Conservation (phyloP, 2,888 invertebrate species). For the Lymantria dispar region DNA sequence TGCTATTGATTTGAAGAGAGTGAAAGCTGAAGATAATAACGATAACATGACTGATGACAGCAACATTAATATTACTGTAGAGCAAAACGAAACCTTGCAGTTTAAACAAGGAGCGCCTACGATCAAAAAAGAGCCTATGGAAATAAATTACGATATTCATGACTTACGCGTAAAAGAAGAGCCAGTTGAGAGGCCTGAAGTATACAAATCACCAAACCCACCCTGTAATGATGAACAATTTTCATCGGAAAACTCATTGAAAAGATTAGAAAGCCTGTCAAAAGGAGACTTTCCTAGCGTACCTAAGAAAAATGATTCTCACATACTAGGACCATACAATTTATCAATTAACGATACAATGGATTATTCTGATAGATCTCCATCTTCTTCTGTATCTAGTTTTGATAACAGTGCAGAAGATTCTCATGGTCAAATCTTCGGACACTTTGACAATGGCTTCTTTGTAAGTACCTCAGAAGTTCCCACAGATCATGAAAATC, state of each 20-base stretch:
- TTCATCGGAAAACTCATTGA: conserved; percentile 86
- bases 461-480: conserved; percentile 90
- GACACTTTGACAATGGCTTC: conserved; percentile 88
- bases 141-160: conserved; percentile 48
- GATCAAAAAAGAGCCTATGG: conserved; percentile 56
- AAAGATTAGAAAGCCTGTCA: conserved; percentile 90
- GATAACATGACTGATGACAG: conserved; percentile 17
- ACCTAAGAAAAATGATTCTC: conserved; percentile 54
- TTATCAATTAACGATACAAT: conserved; percentile 62
- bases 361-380: conserved; percentile 77
- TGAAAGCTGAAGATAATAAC: conserved; percentile 55
- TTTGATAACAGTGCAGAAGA: conserved; percentile 83
- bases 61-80: conserved; percentile 18
- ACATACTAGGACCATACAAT: conserved; percentile 58
- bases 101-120: conserved; percentile 52
- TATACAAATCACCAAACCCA: conserved; percentile 43
- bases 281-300: conserved; percentile 87
- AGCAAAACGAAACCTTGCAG: conserved; percentile 45
- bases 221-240: conserved; percentile 47
- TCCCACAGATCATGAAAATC: conserved; percentile 95
- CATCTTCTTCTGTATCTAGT: conserved; percentile 84
- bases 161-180: conserved; percentile 69
- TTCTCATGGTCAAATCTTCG: conserved; percentile 84
- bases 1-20: conserved; percentile 61
- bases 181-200: conserved; percentile 57